A percentile compares a stretch with the other conserved stretches of the same genome.
Conservation (phyloP, 2,888 invertebrate genomes). For the Eudemis profundana region DNA sequence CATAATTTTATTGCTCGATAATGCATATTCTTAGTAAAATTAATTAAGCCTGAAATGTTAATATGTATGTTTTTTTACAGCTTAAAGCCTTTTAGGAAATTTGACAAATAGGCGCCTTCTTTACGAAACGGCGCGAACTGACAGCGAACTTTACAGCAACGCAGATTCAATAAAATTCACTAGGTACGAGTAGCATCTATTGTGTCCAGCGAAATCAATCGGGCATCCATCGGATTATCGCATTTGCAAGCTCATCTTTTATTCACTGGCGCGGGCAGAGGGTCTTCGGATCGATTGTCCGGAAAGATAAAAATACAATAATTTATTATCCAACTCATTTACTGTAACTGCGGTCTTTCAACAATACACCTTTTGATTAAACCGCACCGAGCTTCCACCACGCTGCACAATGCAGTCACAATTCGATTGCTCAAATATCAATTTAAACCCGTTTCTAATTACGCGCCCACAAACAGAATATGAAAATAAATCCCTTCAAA, state of each 20-base stretch:
- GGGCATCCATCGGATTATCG: conserved; percentile 46
- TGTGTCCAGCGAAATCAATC: conserved; percentile 39
- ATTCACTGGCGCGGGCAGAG: conserved; percentile 58
- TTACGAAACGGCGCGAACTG: background rate
- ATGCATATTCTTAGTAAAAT: too few species aligned
- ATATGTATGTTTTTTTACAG: too few species aligned
- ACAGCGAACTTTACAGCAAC: conserved; percentile 14
- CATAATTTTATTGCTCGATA: too few species aligned
- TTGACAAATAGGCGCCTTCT: background rate
- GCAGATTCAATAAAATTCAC: conserved; percentile 22
- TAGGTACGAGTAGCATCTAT: conserved; percentile 25
- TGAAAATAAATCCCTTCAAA: conserved; percentile 27
- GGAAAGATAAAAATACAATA: conserved; percentile 57
- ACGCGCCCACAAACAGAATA: conserved; percentile 17
- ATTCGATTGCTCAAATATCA: conserved; percentile 13
- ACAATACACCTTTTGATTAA: background rate
- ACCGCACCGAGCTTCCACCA: background rate
- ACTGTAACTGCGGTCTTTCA: background rate
- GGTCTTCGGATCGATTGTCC: conserved; percentile 46
- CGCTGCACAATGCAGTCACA: background rate
- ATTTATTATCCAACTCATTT: conserved; percentile 53
- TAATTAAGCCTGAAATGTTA: too few species aligned
- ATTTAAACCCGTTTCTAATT: conserved; percentile 8
- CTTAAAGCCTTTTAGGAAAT: too few species aligned
- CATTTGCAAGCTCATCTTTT: conserved; percentile 65